phyloP scores from a whole-genome alignment of 2,888 invertebrate species.

The Aquatica leii region DNA sequence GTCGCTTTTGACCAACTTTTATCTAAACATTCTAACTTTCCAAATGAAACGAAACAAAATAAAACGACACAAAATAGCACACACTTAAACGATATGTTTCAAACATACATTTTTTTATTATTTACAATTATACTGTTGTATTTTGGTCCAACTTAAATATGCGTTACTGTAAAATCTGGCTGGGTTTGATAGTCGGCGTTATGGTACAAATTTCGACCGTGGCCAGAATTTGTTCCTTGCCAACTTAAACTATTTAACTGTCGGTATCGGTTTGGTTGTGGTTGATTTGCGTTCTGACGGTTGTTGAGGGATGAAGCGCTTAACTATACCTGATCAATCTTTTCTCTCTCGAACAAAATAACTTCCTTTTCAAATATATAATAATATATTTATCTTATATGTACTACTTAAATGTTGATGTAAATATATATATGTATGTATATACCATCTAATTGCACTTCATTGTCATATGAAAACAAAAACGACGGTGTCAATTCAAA shows the following conservation, averaged over 20 bases:
- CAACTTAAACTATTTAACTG: slow-evolving; percentile 57
- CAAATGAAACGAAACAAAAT: neutral
- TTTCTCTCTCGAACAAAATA: slow-evolving; percentile 73
- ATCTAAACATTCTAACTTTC: neutral
- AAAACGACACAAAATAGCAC: slow-evolving; percentile 42
- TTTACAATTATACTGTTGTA: slow-evolving; percentile 49
- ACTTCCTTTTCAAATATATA: slow-evolving; percentile 64
- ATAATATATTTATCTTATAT: slow-evolving; percentile 63
- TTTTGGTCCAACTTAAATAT: slow-evolving; percentile 54
- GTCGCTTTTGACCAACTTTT: neutral
- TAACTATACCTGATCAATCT: slow-evolving; percentile 67
- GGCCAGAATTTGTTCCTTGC: slow-evolving; percentile 1
- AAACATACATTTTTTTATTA: slow-evolving; percentile 49
- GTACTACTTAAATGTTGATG: slow-evolving; percentile 63
- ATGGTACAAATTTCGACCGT: slow-evolving; percentile 20
- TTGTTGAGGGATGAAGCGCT: slow-evolving; percentile 61
- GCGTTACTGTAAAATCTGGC: slow-evolving; percentile 58
- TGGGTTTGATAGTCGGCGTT: slow-evolving; percentile 53
- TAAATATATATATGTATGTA: slow-evolving; percentile 66
- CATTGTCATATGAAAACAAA: slow-evolving; percentile 63
- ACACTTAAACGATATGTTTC: slow-evolving; percentile 52
- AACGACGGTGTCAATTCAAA: slow-evolving; percentile 41
- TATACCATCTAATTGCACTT: slow-evolving; percentile 72
- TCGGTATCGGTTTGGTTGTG: slow-evolving; percentile 67
- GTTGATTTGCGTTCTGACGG: slow-evolving; percentile 62